Conservation (phyloP, 2,113 vertebrate genomes). For the Rattus rattus region DNA sequence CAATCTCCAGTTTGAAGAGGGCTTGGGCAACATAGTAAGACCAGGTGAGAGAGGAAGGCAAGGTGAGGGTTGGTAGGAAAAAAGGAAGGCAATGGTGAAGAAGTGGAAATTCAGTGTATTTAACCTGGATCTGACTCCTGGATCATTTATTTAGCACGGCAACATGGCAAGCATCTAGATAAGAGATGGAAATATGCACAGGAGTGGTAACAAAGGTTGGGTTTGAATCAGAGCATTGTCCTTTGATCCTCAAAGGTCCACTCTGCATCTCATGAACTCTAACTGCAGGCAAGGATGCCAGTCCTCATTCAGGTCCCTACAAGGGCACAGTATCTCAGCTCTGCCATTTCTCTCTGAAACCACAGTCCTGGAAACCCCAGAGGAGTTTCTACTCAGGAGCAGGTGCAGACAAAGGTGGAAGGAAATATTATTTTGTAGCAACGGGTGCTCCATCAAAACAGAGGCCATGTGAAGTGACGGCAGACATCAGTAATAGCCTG, state of each 20-base stretch:
- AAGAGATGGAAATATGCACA: background rate
- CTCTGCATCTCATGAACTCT: background rate
- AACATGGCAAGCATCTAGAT: background rate
- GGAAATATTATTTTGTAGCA: conserved; percentile 69
- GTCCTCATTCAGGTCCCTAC: background rate
- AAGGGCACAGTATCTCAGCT: background rate
- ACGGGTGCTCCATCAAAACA: conserved; percentile 74
- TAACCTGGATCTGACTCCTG: background rate
- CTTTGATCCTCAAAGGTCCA: background rate
- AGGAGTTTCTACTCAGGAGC: conserved; percentile 2
- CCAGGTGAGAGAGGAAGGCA: background rate
- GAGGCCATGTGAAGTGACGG: conserved; percentile 67
- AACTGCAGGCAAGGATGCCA: background rate
- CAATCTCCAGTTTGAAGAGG: no score
- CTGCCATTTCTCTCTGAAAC: background rate
- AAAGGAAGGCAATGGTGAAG: background rate
- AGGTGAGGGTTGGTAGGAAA: background rate
- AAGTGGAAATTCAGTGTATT: background rate
- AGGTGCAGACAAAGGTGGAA: conserved; percentile 37
- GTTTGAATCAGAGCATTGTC: background rate
- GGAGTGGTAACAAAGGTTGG: background rate
- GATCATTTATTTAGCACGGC: background rate
- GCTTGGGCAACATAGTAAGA: background rate
- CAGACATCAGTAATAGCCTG: conserved; percentile 72
- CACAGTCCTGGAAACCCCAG: background rate